Conservation (phyloP, 2,888 invertebrate species). For the Tanytarsus gracilentus region DNA sequence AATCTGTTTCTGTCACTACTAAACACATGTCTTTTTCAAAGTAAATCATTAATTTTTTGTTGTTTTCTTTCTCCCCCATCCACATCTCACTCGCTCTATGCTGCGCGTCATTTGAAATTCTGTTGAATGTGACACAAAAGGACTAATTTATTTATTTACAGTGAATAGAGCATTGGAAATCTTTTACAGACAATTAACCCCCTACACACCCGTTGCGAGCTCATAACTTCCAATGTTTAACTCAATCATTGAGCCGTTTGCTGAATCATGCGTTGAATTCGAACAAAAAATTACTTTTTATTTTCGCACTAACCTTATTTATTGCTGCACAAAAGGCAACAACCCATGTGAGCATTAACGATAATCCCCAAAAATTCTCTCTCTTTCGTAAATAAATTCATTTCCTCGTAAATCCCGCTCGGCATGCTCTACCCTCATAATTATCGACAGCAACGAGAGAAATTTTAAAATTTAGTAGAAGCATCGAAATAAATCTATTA, state of each 20-base stretch:
- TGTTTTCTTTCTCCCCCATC: background rate
- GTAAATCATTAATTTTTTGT: background rate
- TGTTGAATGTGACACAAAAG: background rate
- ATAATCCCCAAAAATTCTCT: slow-evolving; percentile 1
- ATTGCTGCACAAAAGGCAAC: background rate
- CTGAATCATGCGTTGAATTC: slow-evolving; percentile 17
- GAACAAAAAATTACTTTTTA: background rate
- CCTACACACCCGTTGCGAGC: background rate
- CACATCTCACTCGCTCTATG: background rate
- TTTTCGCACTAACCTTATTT: background rate
- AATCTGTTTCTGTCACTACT: slow-evolving; percentile 22
- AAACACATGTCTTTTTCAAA: slow-evolving; percentile 20
- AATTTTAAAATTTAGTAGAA: too few species aligned
- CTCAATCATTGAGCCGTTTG: slow-evolving; percentile 23
- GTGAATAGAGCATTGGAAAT: slow-evolving; percentile 16
- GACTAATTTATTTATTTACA: slow-evolving; percentile 10
- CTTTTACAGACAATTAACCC: slow-evolving; percentile 27
- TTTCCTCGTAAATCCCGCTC: slow-evolving; percentile 9
- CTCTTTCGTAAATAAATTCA: background rate
- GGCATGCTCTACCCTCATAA: slow-evolving; percentile 1
- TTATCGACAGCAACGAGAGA: background rate
- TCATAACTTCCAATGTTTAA: background rate
- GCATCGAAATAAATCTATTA: too few species aligned
- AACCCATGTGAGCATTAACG: background rate
- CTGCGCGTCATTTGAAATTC: background rate